Percentiles rank a stretch among this genome's conserved stretches.
Conservation (phyloP, 2,797 vertebrate genomes). For the Phoebastria nigripes region DNA sequence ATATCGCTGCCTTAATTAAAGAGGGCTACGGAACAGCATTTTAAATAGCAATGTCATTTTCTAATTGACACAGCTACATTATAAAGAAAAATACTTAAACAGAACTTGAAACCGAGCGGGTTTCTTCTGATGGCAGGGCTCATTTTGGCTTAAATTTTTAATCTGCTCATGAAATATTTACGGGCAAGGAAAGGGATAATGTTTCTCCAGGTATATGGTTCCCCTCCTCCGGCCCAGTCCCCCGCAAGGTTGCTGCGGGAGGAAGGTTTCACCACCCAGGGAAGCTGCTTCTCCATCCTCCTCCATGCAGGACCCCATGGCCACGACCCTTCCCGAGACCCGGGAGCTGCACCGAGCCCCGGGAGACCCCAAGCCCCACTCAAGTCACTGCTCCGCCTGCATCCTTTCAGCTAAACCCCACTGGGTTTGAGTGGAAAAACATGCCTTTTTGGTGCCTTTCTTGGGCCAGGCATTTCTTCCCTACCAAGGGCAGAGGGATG, state of each 20-base stretch:
- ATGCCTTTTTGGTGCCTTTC: neutral
- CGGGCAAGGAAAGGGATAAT: slow-evolving; percentile 33
- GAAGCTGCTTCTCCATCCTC: neutral
- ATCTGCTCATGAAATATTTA: slow-evolving; percentile 78
- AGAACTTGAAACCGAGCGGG: slow-evolving; percentile 42
- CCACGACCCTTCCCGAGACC: neutral
- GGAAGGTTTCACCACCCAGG: neutral
- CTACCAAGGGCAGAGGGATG: neutral
- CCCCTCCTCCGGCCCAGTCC: neutral
- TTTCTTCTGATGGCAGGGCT: slow-evolving; percentile 45
- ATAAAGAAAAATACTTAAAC: slow-evolving; percentile 69
- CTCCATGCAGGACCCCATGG: rapidly evolving
- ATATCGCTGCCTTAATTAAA: slow-evolving; percentile 71
- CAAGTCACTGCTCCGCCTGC: neutral
- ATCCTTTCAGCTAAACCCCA: neutral
- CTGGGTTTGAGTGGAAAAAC: neutral
- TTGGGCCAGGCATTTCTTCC: neutral
- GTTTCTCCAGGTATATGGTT: slow-evolving; percentile 65
- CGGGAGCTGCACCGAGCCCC: neutral
- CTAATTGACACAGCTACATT: slow-evolving; percentile 70
- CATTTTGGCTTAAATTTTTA: slow-evolving; percentile 73
- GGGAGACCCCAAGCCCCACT: neutral
- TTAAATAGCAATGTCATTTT: slow-evolving; percentile 71
- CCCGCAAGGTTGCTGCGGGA: rapidly evolving
- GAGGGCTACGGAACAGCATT: slow-evolving; percentile 65